Base-by-base conservation (phyloP, 2,797 vertebrate species). In the Manis pentadactyla region DNA sequence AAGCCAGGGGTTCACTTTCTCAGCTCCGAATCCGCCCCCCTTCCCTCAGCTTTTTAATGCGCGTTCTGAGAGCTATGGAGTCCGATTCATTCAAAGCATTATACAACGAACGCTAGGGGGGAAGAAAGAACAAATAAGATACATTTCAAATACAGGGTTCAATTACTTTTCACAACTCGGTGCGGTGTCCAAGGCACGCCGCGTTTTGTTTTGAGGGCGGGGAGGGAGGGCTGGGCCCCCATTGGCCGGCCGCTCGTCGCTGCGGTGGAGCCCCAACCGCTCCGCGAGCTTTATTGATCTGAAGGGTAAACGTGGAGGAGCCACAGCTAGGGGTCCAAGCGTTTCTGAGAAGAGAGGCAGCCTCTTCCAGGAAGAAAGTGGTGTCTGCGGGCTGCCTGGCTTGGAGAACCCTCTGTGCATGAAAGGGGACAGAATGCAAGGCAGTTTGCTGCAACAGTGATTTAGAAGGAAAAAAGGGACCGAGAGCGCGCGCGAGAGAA, bases 201-300 rank as follows among this genome's bases (percentile, higher is more conserved):
- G 98, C 96, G 97, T 97, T 86, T 97, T 98, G 98, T 97, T 97
- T 98, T 97, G 98, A 97, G 98, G 98, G 98, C 98, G 96, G 97
- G 96, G 95, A 96, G 96, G 98, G 97, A 98, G 98, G 97, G 97
- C 98, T 98, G 97, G 3, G 53, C 93, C 98, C 96, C 98, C 97
- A 99, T 99, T 99, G 99, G 99, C 98, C 98, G 11, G 77, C n/a
- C 88, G 93, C 97, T 96, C 68, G 93, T 92, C 97, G 98, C 98
- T 97, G 98, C 98, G 95, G 98, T 63, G 17, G 92, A 96, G 98
- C 98, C 97, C 83, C 84, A 51, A 98, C 98, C 87, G 98, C 98
- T 96, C 95, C 18, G 57, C 77, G 97, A 98, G 97, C 98, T 0
- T 95, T 95, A 97, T 98, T 87, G 98, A 98, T 98, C 98, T 90